phyloP scores from a whole-genome alignment of 2,797 vertebrate genomes.

The Chelmon rostratus region DNA sequence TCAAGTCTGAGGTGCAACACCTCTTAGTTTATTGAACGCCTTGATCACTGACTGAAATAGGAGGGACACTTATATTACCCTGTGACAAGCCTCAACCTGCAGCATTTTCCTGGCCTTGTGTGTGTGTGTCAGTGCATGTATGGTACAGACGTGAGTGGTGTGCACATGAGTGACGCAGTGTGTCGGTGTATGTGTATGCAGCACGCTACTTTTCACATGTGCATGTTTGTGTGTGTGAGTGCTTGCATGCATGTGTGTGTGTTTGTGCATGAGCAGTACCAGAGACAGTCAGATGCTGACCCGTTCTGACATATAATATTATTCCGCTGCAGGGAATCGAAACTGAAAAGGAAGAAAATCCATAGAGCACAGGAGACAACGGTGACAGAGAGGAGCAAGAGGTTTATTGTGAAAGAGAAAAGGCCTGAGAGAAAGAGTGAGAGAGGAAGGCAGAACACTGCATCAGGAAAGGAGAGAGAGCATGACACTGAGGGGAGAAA shows the following conservation, averaged over 20 bases:
- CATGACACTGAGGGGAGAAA: constrained; percentile 35
- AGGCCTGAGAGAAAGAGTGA: constrained; percentile 28
- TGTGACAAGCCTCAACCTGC: constrained; percentile 42
- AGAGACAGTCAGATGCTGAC: constrained; percentile 66
- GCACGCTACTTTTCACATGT: background rate
- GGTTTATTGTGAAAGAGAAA: constrained; percentile 68
- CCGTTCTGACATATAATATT: constrained; percentile 74
- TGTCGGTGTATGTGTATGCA: background rate
- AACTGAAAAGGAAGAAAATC: constrained; percentile 78
- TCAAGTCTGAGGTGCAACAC: constrained; percentile 52
- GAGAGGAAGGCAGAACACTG: constrained; percentile 28
- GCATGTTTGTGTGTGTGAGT: background rate
- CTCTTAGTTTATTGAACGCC: constrained; percentile 62
- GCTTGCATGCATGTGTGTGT: background rate
- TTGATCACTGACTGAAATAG: constrained; percentile 65
- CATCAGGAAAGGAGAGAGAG: constrained; percentile 8
- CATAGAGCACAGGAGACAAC: constrained; percentile 67
- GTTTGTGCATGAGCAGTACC: constrained; percentile 36
- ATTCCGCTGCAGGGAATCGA: constrained; percentile 75
- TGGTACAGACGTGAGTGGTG: background rate
- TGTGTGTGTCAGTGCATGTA: constrained; percentile 13
- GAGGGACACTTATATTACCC: constrained; percentile 53
- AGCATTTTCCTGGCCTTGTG: constrained; percentile 1
- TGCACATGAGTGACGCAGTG: no score
- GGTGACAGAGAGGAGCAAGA: constrained; percentile 64